Conservation (phyloP, 2,888 invertebrate genomes). For the Cephus pygmeus region DNA sequence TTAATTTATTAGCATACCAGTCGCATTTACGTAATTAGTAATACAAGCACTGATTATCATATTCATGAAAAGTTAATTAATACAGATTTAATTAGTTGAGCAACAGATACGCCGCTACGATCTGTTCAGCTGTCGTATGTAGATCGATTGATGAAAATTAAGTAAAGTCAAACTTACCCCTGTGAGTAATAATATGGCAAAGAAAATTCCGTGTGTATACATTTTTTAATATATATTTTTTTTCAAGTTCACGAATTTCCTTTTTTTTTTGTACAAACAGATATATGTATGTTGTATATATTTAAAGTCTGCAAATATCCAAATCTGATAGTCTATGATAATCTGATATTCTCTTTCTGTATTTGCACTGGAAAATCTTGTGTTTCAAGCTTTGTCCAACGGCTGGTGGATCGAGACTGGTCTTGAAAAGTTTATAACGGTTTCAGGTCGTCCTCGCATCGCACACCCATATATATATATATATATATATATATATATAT, state of each 20-base stretch:
- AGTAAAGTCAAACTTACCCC: neutral
- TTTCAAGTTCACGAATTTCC: neutral
- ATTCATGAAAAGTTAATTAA: neutral
- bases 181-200: neutral
- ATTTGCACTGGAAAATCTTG: neutral
- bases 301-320: no score
- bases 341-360: neutral
- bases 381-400: slow-evolving; percentile 34
- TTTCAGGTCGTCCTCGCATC: slow-evolving; percentile 50
- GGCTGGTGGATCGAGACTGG: slow-evolving; percentile 55
- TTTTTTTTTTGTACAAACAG: neutral
- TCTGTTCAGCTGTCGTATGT: neutral
- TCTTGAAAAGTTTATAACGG: slow-evolving; percentile 59
- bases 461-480: slow-evolving; percentile 16
- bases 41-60: neutral
- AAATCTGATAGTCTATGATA: neutral
- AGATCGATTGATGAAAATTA: neutral
- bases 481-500: slow-evolving; percentile 5
- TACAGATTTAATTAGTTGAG: neutral
- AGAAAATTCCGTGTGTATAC: neutral
- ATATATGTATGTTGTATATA: neutral
- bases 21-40: neutral
- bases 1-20: neutral
- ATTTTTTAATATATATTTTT: neutral
- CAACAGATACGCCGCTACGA: neutral